Evolutionary conservation across 2,888 invertebrate species (phyloP).

Genomic region (Calameuta filiformis): DNA sequence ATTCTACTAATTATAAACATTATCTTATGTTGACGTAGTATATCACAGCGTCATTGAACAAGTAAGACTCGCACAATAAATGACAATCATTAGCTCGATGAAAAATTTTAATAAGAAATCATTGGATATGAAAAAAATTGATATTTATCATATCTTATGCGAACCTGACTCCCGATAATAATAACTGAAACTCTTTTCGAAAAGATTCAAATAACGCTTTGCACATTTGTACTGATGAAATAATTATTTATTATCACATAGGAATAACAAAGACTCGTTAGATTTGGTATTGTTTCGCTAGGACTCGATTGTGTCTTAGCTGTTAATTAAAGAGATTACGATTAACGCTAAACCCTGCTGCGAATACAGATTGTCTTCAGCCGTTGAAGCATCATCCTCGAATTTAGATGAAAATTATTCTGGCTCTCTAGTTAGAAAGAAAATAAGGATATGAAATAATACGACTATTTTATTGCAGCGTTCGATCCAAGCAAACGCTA

Average conservation of each 20-base stretch:
- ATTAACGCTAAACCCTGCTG: background rate
- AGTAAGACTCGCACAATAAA: background rate
- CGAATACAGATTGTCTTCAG: background rate
- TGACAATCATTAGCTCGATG: background rate
- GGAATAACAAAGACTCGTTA: background rate
- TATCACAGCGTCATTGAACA: background rate
- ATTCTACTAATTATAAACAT: background rate
- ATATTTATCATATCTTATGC: background rate
- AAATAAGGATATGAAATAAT: background rate
- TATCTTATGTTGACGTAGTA: background rate
- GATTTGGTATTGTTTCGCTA: background rate
- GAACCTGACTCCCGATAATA: background rate
- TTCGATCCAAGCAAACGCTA: background rate
- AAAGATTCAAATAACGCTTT: slow-evolving; percentile 22
- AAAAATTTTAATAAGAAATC: background rate
- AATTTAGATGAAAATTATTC: background rate
- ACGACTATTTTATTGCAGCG: background rate
- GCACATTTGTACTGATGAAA: slow-evolving; percentile 22
- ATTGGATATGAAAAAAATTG: background rate
- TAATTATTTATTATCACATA: slow-evolving; percentile 13
- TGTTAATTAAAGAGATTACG: background rate
- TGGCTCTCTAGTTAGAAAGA: background rate
- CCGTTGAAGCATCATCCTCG: background rate
- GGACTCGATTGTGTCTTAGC: background rate
- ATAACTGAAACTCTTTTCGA: background rate